phyloP scores from a whole-genome alignment of 2,797 vertebrate species.

The Cottoperca gobio region DNA sequence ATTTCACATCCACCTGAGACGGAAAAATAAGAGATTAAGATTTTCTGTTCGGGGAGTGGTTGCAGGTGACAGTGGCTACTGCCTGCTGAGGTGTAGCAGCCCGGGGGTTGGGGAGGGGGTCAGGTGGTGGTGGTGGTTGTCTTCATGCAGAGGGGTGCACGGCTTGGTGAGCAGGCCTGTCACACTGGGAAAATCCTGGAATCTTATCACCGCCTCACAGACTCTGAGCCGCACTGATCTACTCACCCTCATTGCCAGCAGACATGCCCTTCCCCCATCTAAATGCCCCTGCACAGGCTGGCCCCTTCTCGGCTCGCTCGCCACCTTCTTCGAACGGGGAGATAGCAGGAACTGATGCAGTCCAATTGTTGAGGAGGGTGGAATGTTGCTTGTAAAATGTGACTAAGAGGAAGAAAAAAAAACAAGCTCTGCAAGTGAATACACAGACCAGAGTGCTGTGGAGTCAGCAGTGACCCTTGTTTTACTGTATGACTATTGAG shows the following conservation, averaged over 20 bases:
- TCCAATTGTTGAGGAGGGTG: slow-evolving; percentile 74
- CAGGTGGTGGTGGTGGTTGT: slow-evolving; percentile 68
- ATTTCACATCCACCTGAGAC: slow-evolving; percentile 19
- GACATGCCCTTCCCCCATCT: slow-evolving; percentile 81
- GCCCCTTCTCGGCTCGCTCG: slow-evolving; percentile 71
- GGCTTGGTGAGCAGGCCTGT: slow-evolving; percentile 85
- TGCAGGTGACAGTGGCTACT: slow-evolving; percentile 65
- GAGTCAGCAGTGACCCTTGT: slow-evolving; percentile 7
- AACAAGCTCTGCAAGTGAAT: slow-evolving; percentile 35
- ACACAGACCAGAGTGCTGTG: slow-evolving; percentile 5
- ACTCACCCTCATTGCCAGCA: slow-evolving; percentile 86
- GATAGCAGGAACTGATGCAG: slow-evolving; percentile 79
- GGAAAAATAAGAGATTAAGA: slow-evolving; percentile 25
- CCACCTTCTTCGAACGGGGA: slow-evolving; percentile 70
- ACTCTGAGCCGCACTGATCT: slow-evolving; percentile 87
- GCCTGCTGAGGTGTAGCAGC: slow-evolving; percentile 62
- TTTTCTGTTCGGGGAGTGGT: slow-evolving; percentile 56
- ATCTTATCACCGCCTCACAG: slow-evolving; percentile 88
- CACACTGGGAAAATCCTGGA: slow-evolving; percentile 88
- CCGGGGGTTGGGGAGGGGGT: slow-evolving; percentile 43
- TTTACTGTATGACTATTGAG: not conserved
- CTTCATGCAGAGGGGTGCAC: slow-evolving; percentile 73
- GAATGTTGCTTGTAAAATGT: slow-evolving; percentile 70
- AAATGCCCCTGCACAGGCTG: slow-evolving; percentile 76
- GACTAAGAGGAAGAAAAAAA: slow-evolving; percentile 44